Evolutionary conservation across 1,140 invertebrate species (phyloP), one percentile per base, ranked within the genome.

Genomic region (Cotesia typhae): DNA sequence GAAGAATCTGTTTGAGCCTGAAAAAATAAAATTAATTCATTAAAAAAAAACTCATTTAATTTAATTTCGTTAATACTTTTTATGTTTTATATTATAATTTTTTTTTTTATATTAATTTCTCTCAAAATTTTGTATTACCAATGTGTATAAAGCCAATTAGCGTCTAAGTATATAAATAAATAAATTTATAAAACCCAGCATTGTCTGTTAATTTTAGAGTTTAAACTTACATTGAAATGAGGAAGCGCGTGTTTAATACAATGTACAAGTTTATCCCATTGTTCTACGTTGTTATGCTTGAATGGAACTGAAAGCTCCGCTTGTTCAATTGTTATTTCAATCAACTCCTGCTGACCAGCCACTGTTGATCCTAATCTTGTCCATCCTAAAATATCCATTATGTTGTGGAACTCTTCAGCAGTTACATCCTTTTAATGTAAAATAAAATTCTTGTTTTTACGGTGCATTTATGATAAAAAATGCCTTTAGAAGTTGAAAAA

Each of bases 1-100:
- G 92, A 94, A 0, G 96, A 96, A 84, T 95, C 92, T 9, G 96
- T 92, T 86, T 95, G 94, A 72, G 93, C 90, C 94, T 97, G 87
- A 76, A 74, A 36, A n/a, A 4, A 47, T 64, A 51, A 20, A 67
- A 51, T 63, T 17, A 7, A 70, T 71, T 66, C 17, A 17, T 17
- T 17, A 17, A 17, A 17, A 17, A 17, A 1, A 17, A 17, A 1
- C 17, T 17, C 17, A 17, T 17, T 17, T 17, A 17, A 17, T 17
- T 17, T 17, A 17, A 17, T 17, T 17, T 17, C 17, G 1, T 17
- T 17, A 17, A 17, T 17, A 17, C 1, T 17, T 17, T 17, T 28
- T 28, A 1, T 28, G 1, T 28, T 3, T 1, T 28, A 2, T 28
- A 28, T 28, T 28, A 28, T 28, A 28, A 28, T n/a, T n/a, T n/a